Evolutionary conservation across 2,113 vertebrate genomes (phyloP).

Genomic region (Percina caprodes): DNA sequence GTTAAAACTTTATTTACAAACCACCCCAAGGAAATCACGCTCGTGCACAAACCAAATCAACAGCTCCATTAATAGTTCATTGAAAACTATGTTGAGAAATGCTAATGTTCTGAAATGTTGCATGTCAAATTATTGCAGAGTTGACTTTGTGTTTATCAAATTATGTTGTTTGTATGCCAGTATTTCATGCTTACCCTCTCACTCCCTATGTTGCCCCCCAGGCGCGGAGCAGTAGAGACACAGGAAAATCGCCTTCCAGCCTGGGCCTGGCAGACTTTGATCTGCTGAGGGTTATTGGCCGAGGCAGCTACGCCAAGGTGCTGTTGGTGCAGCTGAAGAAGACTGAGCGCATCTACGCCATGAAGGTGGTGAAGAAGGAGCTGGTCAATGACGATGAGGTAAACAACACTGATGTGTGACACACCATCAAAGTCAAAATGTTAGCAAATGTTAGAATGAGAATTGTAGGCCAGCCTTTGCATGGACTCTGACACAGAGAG

Average conservation of each 20-base stretch:
- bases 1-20: conserved; percentile 48
- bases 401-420: conserved; percentile 6
- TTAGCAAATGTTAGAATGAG: neutral
- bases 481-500: neutral
- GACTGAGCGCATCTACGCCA: conserved; percentile 98
- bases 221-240: conserved; percentile 94
- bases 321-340: conserved; percentile 96
- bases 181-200: neutral
- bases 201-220: conserved; percentile 52
- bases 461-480: neutral
- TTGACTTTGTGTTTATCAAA: conserved; percentile 5
- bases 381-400: conserved; percentile 99
- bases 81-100: conserved; percentile 9
- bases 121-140: neutral
- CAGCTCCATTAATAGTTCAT: conserved; percentile 17
- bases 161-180: neutral
- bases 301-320: conserved; percentile 99
- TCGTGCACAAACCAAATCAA: conserved; percentile 25
- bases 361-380: conserved; percentile 99
- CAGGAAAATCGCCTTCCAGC: conserved; percentile 93
- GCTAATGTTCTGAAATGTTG: conserved; percentile 10
- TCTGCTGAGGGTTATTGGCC: conserved; percentile 95
- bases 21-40: conserved; percentile 62
- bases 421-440: neutral
- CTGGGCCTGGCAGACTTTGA: conserved; percentile 97